These are phyloP conservation scores for Chrysogorgia sp. DNA, from an alignment of 92 coral and sea anemone species.

Conservation along the genomic window DNA sequence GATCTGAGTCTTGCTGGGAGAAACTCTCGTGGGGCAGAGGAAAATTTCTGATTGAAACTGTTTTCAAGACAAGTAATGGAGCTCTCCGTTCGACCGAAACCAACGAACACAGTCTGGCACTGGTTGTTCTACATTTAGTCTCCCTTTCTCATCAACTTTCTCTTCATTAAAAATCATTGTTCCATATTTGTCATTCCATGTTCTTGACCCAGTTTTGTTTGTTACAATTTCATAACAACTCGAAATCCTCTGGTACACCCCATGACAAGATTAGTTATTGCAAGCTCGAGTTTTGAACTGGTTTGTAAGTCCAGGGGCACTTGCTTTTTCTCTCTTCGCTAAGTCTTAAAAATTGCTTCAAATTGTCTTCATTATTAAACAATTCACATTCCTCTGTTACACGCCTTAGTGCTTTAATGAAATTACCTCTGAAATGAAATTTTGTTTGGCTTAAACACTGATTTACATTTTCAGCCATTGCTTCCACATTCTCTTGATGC, in stretches of 20 bases:
- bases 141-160: background rate
- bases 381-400: constrained; percentile 11
- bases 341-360: constrained; percentile 53
- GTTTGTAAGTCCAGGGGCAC: constrained; percentile 55
- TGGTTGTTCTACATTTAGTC: constrained; percentile 28
- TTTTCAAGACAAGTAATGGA: constrained; percentile 58
- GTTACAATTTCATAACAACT: constrained; percentile 21
- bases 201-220: background rate
- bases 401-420: constrained; percentile 50
- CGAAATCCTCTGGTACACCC: constrained; percentile 22
- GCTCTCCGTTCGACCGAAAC: constrained; percentile 45
- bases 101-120: constrained; percentile 45
- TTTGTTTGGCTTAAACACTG: constrained; percentile 40
- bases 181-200: constrained; percentile 43
- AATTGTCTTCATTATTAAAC: constrained; percentile 55
- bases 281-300: constrained; percentile 7
- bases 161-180: background rate
- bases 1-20: constrained; percentile 43
- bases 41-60: no score
- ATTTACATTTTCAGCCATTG: constrained; percentile 52
- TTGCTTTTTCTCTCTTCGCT: constrained; percentile 54
- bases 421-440: constrained; percentile 51
- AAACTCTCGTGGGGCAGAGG: constrained; percentile 44
- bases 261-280: constrained; percentile 36
- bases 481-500: constrained; percentile 61